These are phyloP conservation scores for Pegoplata infirma DNA, from an alignment of 2,888 invertebrate genomes.

Conservation along the genomic window DNA sequence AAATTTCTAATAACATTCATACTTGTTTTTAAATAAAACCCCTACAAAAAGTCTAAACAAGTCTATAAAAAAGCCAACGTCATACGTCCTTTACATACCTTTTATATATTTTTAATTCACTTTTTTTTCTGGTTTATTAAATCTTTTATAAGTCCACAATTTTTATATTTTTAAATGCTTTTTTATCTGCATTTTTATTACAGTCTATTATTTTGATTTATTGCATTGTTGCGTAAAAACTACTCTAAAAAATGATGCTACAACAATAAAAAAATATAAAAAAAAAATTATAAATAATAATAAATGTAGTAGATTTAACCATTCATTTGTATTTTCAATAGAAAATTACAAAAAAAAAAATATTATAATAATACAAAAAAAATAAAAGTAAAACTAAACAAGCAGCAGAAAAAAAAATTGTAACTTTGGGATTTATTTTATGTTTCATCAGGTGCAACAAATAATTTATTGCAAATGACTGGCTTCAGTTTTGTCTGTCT, in stretches of 20 bases:
- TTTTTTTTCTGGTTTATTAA: neutral
- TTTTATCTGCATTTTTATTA: slow-evolving; percentile 1
- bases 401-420: slow-evolving; percentile 23
- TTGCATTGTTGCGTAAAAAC: slow-evolving; percentile 36
- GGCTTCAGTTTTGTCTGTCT: slow-evolving; percentile 56
- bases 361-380: neutral
- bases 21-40: too few relatives aligned
- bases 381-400: slow-evolving; percentile 22
- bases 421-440: slow-evolving; percentile 63
- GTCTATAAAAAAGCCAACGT: too few relatives aligned
- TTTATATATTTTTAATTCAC: too few relatives aligned
- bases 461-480: slow-evolving; percentile 74
- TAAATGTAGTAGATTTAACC: slow-evolving; percentile 41
- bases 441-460: slow-evolving; percentile 74
- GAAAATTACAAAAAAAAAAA: slow-evolving; percentile 14
- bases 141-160: neutral
- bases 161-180: neutral
- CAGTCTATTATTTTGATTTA: slow-evolving; percentile 56
- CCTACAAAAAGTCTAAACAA: too few relatives aligned
- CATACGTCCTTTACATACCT: too few relatives aligned
- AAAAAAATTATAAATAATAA: slow-evolving; percentile 19
- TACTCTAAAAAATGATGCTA: slow-evolving; percentile 20
- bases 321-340: slow-evolving; percentile 21
- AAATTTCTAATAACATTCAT: too few relatives aligned
- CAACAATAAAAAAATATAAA: slow-evolving; percentile 9